Percentiles rank a stretch among this genome's conserved stretches.
Evolutionary conservation across 2,113 vertebrate genomes (phyloP).

Genomic region (Canis aureus): DNA sequence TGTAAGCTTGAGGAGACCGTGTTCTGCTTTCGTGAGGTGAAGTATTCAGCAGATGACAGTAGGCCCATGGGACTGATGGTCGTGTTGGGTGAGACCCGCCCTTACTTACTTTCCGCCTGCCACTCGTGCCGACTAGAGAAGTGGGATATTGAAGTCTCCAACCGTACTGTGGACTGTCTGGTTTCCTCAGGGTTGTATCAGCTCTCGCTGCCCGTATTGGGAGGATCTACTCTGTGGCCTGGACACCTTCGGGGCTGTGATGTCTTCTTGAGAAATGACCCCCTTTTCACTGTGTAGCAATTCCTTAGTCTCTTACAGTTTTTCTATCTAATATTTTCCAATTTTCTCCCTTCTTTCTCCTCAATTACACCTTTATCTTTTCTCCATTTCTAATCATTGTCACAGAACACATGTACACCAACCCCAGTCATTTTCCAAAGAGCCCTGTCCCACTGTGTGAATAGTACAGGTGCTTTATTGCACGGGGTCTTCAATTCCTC

Average conservation of each 20-base stretch:
- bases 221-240: not conserved
- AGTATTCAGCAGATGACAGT: not conserved
- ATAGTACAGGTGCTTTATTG: not conserved
- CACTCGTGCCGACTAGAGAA: fast-evolving
- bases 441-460: not conserved
- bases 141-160: not conserved
- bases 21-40: not conserved
- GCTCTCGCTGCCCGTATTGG: not conserved
- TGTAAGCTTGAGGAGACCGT: not conserved
- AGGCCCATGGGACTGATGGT: not conserved
- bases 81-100: not conserved
- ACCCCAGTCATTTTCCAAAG: not conserved
- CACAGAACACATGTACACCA: not conserved
- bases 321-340: not conserved
- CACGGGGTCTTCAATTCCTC: not conserved
- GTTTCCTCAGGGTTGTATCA: not conserved
- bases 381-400: not conserved
- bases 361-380: not conserved
- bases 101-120: not conserved
- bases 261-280: not conserved
- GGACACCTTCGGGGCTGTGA: not conserved
- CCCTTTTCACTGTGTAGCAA: not conserved
- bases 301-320: not conserved
- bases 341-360: not conserved
- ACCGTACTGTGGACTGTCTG: no score